Conservation (phyloP, 1,140 invertebrate genomes). For the Trachelipus rathkii region DNA sequence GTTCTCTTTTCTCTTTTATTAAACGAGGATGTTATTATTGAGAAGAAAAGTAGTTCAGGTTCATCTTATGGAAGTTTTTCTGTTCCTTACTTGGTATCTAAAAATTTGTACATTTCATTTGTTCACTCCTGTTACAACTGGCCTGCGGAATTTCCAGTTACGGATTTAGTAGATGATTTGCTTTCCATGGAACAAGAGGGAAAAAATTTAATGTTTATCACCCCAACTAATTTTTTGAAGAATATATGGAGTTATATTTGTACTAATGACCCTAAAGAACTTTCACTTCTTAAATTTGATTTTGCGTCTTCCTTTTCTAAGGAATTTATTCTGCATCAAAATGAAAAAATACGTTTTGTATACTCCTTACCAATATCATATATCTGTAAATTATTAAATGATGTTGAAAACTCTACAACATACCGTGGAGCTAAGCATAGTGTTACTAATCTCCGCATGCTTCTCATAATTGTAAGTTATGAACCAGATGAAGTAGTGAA, state of each 20-base stretch:
- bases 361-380: neutral
- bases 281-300: neutral
- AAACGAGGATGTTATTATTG: neutral
- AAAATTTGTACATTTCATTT: neutral
- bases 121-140: neutral
- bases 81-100: neutral
- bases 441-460: neutral
- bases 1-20: neutral
- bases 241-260: neutral
- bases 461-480: neutral
- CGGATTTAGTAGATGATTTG: neutral
- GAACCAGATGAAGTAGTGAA: neutral
- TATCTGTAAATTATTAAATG: neutral
- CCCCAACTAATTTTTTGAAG: neutral
- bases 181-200: neutral
- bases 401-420: neutral
- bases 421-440: neutral
- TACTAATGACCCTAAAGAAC: neutral
- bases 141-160: neutral
- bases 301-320: neutral
- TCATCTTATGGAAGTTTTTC: neutral
- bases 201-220: neutral
- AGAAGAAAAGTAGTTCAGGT: neutral
- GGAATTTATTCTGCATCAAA: neutral
- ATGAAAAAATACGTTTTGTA: neutral